Conservation (phyloP, 2,888 invertebrate species). For the Spicauda simplicius region DNA sequence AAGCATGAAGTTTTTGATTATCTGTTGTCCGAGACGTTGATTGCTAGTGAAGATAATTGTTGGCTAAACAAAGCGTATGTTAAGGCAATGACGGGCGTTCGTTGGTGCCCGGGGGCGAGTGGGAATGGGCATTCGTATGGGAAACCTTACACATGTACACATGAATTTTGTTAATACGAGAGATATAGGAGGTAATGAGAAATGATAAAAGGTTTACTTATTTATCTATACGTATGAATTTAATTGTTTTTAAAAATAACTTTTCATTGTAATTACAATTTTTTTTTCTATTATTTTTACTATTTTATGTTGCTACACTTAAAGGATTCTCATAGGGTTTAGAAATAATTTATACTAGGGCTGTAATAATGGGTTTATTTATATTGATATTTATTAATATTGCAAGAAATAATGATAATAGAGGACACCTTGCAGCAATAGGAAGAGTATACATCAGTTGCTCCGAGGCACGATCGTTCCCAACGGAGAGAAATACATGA, state of each 20-base stretch:
- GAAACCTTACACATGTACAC: conserved; percentile 51
- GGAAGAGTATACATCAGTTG: too few relatives aligned
- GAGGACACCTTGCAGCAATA: too few relatives aligned
- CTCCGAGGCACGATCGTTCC: too few relatives aligned
- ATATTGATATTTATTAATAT: too few relatives aligned
- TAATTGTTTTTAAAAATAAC: neutral
- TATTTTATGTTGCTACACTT: too few relatives aligned
- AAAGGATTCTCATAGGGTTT: too few relatives aligned
- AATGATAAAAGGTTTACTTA: conserved; percentile 7
- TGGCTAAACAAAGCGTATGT: conserved; percentile 75
- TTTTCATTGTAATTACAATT: too few relatives aligned
- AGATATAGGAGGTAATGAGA: conserved; percentile 3
- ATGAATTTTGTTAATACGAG: conserved; percentile 23
- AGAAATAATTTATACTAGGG: too few relatives aligned
- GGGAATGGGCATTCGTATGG: conserved; percentile 64
- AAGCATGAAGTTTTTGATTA: conserved; percentile 45
- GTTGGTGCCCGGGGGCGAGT: conserved; percentile 60
- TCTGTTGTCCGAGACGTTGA: conserved; percentile 57
- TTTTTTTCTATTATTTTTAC: too few relatives aligned
- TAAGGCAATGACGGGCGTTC: conserved; percentile 65
- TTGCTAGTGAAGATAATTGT: conserved; percentile 75
- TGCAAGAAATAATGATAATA: too few relatives aligned
- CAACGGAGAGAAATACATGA: too few relatives aligned
- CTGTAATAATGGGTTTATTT: too few relatives aligned
- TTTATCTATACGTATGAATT: neutral